These are phyloP conservation scores for Lycocerus yunnanus DNA, from an alignment of 2,888 invertebrate genomes.

Conservation along the genomic window DNA sequence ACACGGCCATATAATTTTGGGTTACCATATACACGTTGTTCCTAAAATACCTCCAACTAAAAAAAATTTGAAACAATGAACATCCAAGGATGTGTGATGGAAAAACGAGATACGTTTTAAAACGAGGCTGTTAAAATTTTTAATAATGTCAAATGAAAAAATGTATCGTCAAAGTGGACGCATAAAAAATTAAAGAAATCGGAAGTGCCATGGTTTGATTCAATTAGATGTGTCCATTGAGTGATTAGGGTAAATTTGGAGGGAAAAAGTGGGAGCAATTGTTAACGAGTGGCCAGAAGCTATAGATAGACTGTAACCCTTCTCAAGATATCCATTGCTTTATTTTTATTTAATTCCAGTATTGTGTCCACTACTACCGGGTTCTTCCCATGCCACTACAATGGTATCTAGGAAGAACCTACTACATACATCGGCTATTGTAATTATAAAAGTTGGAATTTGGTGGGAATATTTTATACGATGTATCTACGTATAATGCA, in stretches of 20 bases:
- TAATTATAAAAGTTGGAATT: constrained; percentile 1
- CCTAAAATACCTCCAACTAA: too few relatives aligned
- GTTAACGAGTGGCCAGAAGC: constrained; percentile 30
- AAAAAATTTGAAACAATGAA: not conserved
- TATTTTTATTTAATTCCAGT: constrained; percentile 36
- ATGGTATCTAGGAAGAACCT: not conserved
- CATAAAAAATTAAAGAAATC: not conserved
- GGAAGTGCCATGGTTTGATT: not conserved
- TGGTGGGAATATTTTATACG: not conserved
- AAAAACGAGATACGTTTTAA: not conserved
- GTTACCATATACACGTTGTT: not conserved
- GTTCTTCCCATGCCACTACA: constrained; percentile 32
- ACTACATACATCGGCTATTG: constrained; percentile 5
- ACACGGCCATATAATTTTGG: not conserved
- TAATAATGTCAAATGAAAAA: not conserved
- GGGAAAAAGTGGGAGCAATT: constrained; percentile 28
- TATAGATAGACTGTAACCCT: constrained; percentile 34
- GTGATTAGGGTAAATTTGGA: constrained; percentile 30
- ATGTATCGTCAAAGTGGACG: not conserved
- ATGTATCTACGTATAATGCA: too few relatives aligned
- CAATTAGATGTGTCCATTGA: constrained; percentile 29
- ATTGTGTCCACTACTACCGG: constrained; percentile 36
- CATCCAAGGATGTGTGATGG: too few relatives aligned
- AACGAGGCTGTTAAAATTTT: not conserved
- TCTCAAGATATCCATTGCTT: constrained; percentile 37